phyloP scores from a whole-genome alignment of 2,797 vertebrate species.

The Cyprinella venusta region DNA sequence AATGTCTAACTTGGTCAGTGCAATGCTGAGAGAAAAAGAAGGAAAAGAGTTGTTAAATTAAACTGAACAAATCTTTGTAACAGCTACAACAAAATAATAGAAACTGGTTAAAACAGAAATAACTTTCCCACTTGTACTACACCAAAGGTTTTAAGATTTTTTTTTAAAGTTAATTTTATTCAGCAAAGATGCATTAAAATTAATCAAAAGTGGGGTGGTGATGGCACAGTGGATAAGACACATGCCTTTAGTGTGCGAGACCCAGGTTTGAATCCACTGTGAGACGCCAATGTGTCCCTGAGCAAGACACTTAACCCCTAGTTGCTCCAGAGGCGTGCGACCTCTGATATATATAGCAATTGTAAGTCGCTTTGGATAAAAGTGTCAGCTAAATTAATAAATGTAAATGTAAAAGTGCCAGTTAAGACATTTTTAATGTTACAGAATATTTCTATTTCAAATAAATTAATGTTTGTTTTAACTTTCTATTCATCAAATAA shows the following conservation, averaged over 20 bases:
- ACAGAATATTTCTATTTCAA: not conserved
- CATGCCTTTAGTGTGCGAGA: too few relatives aligned
- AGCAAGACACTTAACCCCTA: too few relatives aligned
- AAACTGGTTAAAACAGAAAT: too few relatives aligned
- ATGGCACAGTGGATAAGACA: too few relatives aligned
- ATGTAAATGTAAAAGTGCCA: not conserved
- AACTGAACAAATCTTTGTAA: not conserved
- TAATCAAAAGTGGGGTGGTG: not conserved
- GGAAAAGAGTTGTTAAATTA: not conserved
- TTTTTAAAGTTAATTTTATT: not conserved
- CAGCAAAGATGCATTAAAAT: not conserved
- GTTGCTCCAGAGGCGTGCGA: too few relatives aligned
- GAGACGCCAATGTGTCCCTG: too few relatives aligned
- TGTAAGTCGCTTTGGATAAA: too few relatives aligned
- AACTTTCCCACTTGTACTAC: not conserved
- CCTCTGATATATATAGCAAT: too few relatives aligned
- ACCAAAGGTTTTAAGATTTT: not conserved
- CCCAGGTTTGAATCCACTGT: too few relatives aligned
- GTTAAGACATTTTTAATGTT: not conserved
- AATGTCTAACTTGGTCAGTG: constrained; percentile 85
- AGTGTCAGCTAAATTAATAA: too few relatives aligned
- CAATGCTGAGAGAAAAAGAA: constrained; percentile 71
- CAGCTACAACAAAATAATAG: not conserved
- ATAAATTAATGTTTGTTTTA: not conserved
- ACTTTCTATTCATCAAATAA: not conserved